A percentile compares a stretch with the other conserved stretches of the same genome.
phyloP scores from a whole-genome alignment of 53 echinoderm and acorn worm genomes.

The Crossaster papposus region DNA sequence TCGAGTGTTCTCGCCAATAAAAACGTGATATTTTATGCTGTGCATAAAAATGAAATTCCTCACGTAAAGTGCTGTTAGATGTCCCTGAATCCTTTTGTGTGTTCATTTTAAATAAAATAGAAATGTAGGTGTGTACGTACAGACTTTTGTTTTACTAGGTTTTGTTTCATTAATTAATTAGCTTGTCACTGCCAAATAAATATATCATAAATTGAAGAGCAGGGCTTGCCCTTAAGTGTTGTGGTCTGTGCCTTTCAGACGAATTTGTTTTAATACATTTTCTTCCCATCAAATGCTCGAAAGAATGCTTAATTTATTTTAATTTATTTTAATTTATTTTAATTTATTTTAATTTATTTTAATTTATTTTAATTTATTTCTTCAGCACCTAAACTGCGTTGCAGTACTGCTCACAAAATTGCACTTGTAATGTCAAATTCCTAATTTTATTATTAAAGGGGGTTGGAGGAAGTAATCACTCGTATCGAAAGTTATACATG shows the following conservation, averaged over 20 bases:
- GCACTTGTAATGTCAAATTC: no score
- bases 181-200: conserved; percentile 55
- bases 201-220: neutral
- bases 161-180: conserved; percentile 15
- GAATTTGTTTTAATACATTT: neutral
- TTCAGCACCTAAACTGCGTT: no score
- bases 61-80: neutral
- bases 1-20: neutral
- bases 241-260: neutral
- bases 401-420: no score
- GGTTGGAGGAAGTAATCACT: no score
- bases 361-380: no score
- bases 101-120: neutral
- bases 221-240: neutral
- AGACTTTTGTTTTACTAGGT: conserved; percentile 21
- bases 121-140: conserved; percentile 30
- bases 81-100: neutral
- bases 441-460: no score
- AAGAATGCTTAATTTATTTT: no score
- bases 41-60: neutral
- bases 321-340: no score
- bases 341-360: no score
- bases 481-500: no score
- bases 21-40: conserved; percentile 7
- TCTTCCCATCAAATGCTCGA: neutral